These are phyloP conservation scores for Spisula solida DNA, from an alignment of 2,888 invertebrate species.

Conservation along the genomic window DNA sequence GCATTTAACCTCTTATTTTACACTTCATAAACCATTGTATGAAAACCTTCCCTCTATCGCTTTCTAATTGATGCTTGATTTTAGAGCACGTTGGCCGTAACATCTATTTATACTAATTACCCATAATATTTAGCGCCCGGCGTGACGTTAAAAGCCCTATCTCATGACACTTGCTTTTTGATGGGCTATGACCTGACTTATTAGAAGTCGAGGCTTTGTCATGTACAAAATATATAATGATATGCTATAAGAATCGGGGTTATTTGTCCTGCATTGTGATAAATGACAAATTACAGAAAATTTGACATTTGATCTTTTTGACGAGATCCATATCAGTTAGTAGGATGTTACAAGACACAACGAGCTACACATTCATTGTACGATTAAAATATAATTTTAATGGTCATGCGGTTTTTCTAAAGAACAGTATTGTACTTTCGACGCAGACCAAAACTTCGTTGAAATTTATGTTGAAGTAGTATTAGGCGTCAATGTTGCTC, in stretches of 20 bases:
- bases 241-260: slow-evolving; percentile 41
- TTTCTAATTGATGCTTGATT: slow-evolving; percentile 44
- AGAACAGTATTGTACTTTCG: not conserved
- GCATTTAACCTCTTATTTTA: slow-evolving; percentile 56
- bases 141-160: slow-evolving; percentile 31
- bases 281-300: slow-evolving; percentile 27
- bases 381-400: not conserved
- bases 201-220: slow-evolving; percentile 41
- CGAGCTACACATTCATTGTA: not conserved
- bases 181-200: slow-evolving; percentile 23
- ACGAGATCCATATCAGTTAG: not conserved
- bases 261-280: slow-evolving; percentile 43
- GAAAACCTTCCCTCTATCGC: slow-evolving; percentile 20
- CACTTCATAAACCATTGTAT: slow-evolving; percentile 26
- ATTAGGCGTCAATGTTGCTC: slow-evolving; percentile 12
- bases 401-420: not conserved
- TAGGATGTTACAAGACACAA: not conserved
- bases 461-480: not conserved
- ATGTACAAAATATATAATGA: slow-evolving; percentile 51
- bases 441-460: not conserved
- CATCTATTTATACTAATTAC: slow-evolving; percentile 60
- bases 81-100: slow-evolving; percentile 28
- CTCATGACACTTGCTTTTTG: slow-evolving; percentile 46
- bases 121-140: slow-evolving; percentile 57
- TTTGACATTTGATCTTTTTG: slow-evolving; percentile 33